These are phyloP conservation scores for Euphydryas editha DNA, from an alignment of 2,888 invertebrate species.

Conservation along the genomic window DNA sequence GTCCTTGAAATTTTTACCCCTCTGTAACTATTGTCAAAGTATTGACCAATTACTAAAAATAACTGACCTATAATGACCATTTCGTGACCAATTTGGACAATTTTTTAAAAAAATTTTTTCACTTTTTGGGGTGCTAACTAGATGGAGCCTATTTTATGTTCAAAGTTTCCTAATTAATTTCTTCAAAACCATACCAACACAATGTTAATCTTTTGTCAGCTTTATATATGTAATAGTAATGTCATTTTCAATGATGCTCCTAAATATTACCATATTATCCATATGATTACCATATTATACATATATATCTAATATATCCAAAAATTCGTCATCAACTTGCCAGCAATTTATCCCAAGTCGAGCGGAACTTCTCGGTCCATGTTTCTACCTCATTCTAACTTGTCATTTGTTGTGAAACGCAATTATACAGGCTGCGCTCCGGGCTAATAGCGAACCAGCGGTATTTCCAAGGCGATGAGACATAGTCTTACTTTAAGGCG, in stretches of 20 bases:
- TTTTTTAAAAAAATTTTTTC: too few species aligned
- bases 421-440: conserved; percentile 67
- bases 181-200: too few species aligned
- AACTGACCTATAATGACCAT: too few species aligned
- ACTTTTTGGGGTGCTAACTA: too few species aligned
- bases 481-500: conserved; percentile 42
- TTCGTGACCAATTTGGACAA: too few species aligned
- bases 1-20: too few species aligned
- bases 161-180: too few species aligned
- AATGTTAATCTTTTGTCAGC: background rate
- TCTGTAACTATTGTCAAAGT: too few species aligned
- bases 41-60: too few species aligned
- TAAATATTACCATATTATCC: conserved; percentile 1
- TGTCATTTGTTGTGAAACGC: conserved; percentile 76
- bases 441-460: conserved; percentile 59
- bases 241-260: background rate
- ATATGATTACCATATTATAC: background rate
- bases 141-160: too few species aligned
- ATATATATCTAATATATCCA: conserved; percentile 26
- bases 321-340: conserved; percentile 39
- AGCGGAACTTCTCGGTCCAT: conserved; percentile 52
- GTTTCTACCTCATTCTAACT: conserved; percentile 70
- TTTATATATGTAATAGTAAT: background rate
- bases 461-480: conserved; percentile 47
- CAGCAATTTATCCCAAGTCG: conserved; percentile 46